Evolutionary conservation across 2,797 vertebrate genomes (phyloP).

Genomic region (Phalloptychus januarius): DNA sequence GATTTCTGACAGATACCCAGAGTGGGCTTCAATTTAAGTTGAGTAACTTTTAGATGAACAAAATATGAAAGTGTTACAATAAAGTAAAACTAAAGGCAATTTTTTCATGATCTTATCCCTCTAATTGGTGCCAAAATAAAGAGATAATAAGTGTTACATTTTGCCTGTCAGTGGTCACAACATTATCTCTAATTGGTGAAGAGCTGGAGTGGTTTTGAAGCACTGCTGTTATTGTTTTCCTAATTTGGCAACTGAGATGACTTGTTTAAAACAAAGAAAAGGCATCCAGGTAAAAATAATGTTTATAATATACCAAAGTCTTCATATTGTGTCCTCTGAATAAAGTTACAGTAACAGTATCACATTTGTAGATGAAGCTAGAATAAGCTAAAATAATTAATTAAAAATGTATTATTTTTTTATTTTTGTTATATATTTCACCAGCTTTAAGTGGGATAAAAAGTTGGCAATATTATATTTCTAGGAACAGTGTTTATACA

Average conservation of each 20-base stretch:
- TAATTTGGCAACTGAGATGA: background rate
- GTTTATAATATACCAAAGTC: constrained; percentile 20
- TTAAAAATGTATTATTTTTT: no score
- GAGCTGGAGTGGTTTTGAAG: background rate
- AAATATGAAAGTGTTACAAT: no score
- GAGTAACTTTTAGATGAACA: no score
- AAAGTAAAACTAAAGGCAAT: no score
- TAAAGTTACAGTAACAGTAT: constrained; percentile 9
- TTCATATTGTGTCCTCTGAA: constrained; percentile 40
- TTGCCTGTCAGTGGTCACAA: background rate
- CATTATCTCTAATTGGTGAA: background rate
- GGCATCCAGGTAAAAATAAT: background rate
- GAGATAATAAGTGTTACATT: background rate
- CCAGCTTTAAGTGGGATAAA: constrained; percentile 25
- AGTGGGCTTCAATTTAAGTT: no score
- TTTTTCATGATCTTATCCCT: no score
- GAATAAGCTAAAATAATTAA: no score
- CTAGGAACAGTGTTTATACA: constrained; percentile 7
- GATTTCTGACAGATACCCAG: no score
- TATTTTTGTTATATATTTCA: constrained; percentile 44
- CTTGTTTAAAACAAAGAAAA: background rate
- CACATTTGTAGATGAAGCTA: constrained; percentile 31
- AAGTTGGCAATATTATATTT: constrained; percentile 24
- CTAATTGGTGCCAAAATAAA: no score
- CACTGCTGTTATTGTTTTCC: background rate